Conservation (phyloP, 1,140 invertebrate genomes). For the Parapsyche elsis region DNA sequence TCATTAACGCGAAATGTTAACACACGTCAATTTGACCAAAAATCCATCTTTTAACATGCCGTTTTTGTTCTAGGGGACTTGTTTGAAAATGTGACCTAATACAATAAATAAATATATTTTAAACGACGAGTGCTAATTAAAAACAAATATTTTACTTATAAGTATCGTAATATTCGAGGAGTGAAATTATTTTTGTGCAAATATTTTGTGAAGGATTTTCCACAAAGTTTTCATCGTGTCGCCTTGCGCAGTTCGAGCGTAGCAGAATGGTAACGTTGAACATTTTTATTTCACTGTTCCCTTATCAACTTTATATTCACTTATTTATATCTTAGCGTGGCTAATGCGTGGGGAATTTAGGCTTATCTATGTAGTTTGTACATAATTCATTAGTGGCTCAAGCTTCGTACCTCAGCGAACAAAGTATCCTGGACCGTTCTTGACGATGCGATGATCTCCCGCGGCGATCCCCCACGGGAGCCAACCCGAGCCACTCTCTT, state of each 20-base stretch:
- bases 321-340: too few species aligned
- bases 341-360: too few species aligned
- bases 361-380: background rate
- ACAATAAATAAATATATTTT: background rate
- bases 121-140: slow-evolving; percentile 8
- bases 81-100: slow-evolving; percentile 22
- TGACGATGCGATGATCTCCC: slow-evolving; percentile 1
- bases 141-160: slow-evolving; percentile 23
- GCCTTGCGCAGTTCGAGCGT: background rate
- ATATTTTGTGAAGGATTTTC: slow-evolving; percentile 19
- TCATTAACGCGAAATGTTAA: too few species aligned
- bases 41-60: too few species aligned
- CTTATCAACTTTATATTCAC: background rate
- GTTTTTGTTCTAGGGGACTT: background rate
- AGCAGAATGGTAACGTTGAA: background rate
- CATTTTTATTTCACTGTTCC: background rate
- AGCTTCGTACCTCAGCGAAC: background rate
- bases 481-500: background rate
- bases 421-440: slow-evolving; percentile 7
- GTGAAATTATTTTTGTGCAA: slow-evolving; percentile 32
- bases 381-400: slow-evolving; percentile 24
- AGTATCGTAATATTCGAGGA: background rate
- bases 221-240: background rate
- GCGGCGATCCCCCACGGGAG: slow-evolving; percentile 9
- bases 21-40: too few species aligned